Percentiles rank a stretch among this genome's conserved stretches.
Conservation (phyloP, 2,113 vertebrate species). For the Sinocyclocheilus maitianheensis region DNA sequence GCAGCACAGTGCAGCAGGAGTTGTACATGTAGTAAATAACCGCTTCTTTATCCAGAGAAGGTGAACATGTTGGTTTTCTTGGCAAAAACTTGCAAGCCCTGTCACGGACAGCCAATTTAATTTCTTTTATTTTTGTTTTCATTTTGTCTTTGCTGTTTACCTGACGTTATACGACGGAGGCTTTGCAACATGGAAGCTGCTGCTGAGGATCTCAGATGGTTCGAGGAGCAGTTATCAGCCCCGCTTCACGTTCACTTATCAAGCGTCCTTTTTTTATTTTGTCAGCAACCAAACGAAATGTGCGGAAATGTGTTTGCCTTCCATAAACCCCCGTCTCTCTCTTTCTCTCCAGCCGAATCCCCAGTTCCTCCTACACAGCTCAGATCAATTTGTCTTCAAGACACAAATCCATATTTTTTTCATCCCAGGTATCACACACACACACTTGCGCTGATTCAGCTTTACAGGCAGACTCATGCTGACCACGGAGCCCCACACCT, state of each 20-base stretch:
- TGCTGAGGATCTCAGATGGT: neutral
- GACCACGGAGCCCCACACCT: conserved; percentile 29
- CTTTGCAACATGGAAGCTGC: no score
- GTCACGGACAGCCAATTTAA: no score
- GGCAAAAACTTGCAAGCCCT: no score
- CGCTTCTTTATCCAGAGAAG: no score
- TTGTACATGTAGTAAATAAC: no score
- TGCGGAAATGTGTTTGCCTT: conserved; percentile 34
- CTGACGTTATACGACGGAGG: no score
- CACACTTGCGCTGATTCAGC: conserved; percentile 50
- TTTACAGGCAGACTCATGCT: conserved; percentile 29
- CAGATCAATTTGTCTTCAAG: conserved; percentile 87
- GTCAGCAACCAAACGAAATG: neutral
- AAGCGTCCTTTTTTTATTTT: neutral
- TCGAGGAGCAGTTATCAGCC: neutral
- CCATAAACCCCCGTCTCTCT: conserved; percentile 37
- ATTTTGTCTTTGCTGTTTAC: no score
- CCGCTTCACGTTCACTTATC: neutral
- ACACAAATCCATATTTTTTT: conserved; percentile 92
- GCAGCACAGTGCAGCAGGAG: no score
- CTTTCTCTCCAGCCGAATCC: conserved; percentile 60
- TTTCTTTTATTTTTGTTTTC: no score
- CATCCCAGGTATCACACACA: conserved; percentile 74
- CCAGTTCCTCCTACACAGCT: conserved; percentile 74
- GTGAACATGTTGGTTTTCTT: no score